Evolutionary conservation across 2,888 invertebrate species (phyloP), one percentile per base, ranked within the genome.

Genomic region (Habroteleia sp.): DNA sequence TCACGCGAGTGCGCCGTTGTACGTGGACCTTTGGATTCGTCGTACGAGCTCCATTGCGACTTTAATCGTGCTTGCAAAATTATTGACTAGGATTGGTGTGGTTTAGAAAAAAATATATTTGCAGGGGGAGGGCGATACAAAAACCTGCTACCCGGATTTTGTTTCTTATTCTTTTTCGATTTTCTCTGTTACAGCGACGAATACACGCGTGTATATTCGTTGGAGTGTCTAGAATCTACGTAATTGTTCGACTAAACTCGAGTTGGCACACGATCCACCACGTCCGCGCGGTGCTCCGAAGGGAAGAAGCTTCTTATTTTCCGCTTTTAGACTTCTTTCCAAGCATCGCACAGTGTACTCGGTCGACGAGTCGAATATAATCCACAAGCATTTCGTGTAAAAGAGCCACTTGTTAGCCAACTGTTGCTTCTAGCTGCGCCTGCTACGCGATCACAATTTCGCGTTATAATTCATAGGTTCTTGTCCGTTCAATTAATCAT

Each of bases 381-480:
- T 81, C 81, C 81, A 77, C 75, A 73, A 82, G 78, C 79, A 81
- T 82, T 82, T 81, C 77, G 79, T 66, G 81, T 74, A 80, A 85
- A 84, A 84, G 85, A 87, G 83, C 86, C 87, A 87, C 87, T 87
- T 87, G 87, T 87, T 87, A 80, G 84, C 87, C 87, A 87, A 87
- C 87, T 87, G 87, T 87, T 87, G 87, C 87, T 81, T 79, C 74
- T 77, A 72, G 54, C 42, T 42, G 23, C 39, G 80, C 79, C 77
- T 79, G 78, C 60, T 76, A 77, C 74, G 77, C 75, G 74, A 77
- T 77, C 80, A 72, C 69, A 66, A 71, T 74, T 73, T 56, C 78
- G 77, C 77, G 77, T 82, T 83, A 81, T 81, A 80, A 78, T 80
- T 80, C 79, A 78, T 76, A 77, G 54, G 75, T 62, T 74, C 37